Percentiles rank a stretch among this genome's conserved stretches.
phyloP scores from a whole-genome alignment of 2,888 invertebrate genomes.

The Ornithoptera priamus region DNA sequence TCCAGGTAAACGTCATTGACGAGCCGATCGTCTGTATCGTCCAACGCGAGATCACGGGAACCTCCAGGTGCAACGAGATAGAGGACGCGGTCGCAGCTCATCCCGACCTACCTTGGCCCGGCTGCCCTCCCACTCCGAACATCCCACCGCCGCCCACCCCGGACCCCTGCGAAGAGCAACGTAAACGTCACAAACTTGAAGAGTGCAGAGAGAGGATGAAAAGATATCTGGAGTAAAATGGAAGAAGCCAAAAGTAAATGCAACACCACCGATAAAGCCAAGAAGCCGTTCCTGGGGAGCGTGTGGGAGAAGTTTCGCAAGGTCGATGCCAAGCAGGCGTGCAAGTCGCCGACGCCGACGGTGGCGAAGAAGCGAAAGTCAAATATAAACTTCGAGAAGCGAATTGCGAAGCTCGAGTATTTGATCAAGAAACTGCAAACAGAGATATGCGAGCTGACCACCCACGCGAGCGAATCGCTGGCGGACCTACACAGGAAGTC shows the following conservation, averaged over 20 bases:
- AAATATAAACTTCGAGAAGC: constrained; percentile 42
- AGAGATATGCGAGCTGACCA: constrained; percentile 50
- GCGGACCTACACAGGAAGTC: constrained; percentile 8
- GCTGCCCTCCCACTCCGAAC: constrained; percentile 46
- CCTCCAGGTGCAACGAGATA: constrained; percentile 51
- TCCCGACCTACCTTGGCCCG: constrained; percentile 45
- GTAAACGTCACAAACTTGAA: constrained; percentile 37
- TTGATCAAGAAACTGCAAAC: constrained; percentile 51
- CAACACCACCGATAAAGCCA: not conserved
- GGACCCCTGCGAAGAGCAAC: constrained; percentile 51
- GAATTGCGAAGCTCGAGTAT: constrained; percentile 53
- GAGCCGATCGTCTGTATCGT: constrained; percentile 46
- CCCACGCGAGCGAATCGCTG: constrained; percentile 30
- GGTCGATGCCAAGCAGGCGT: constrained; percentile 35
- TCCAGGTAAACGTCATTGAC: constrained; percentile 31
- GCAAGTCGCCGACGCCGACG: constrained; percentile 4
- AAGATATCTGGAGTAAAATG: constrained; percentile 53
- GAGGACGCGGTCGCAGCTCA: constrained; percentile 36
- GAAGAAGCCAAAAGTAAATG: constrained; percentile 28
- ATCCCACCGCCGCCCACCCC: constrained; percentile 46
- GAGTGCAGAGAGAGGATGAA: constrained; percentile 52
- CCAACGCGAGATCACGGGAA: constrained; percentile 42
- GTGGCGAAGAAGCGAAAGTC: constrained; percentile 7
- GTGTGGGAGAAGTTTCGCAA: constrained; percentile 36
- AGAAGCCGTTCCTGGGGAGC: constrained; percentile 15